These are phyloP conservation scores for Kradibia gibbosae DNA, from an alignment of 1,140 invertebrate genomes.

Conservation along the genomic window DNA sequence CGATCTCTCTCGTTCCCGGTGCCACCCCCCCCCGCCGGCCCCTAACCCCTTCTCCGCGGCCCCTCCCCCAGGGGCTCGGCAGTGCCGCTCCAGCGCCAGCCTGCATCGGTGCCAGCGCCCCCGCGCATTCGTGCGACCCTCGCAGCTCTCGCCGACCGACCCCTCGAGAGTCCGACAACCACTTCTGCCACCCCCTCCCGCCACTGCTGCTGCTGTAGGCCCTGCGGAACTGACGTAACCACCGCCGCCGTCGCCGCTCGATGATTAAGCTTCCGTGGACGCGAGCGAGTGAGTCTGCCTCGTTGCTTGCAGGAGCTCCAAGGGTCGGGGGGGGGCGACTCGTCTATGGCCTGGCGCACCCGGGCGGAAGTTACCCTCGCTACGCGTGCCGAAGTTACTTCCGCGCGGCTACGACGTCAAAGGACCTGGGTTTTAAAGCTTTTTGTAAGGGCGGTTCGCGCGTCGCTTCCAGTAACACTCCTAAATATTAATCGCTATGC, in stretches of 20 bases:
- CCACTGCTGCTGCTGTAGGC: no score
- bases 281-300: not conserved
- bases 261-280: not conserved
- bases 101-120: no score
- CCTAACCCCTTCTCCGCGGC: not conserved
- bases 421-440: not conserved
- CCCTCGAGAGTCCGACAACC: not conserved
- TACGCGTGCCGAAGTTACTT: not conserved
- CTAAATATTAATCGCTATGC: no score
- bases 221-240: not conserved
- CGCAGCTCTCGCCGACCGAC: not conserved
- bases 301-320: no score
- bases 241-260: not conserved
- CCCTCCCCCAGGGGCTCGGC: no score
- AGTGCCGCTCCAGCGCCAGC: no score
- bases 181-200: not conserved
- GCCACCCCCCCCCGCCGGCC: not conserved
- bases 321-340: not conserved
- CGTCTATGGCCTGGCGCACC: not conserved
- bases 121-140: not conserved
- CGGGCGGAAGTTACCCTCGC: not conserved
- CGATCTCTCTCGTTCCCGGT: not conserved
- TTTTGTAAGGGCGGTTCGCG: not conserved
- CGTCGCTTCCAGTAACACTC: not conserved
- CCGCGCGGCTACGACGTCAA: not conserved